These are phyloP conservation scores for Stenolophus ochropezus DNA, from an alignment of 2,888 invertebrate genomes.

Conservation along the genomic window DNA sequence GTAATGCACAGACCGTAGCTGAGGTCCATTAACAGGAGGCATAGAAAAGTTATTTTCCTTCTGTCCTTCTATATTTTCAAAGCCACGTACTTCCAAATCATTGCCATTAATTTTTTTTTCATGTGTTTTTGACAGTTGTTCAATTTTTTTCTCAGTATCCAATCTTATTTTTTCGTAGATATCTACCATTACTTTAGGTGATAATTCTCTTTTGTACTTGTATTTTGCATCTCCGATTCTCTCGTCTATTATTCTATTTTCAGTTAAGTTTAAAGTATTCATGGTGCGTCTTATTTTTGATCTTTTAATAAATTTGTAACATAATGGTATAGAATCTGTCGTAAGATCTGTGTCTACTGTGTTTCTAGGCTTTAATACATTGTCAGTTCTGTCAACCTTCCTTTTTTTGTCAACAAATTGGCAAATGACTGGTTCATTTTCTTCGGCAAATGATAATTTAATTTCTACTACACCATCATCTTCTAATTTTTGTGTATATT, in stretches of 20 bases:
- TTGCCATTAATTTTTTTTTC: not conserved
- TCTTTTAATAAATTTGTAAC: not conserved
- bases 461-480: not conserved
- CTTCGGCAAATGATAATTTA: not conserved
- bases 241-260: conserved; percentile 3
- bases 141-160: conserved; percentile 32
- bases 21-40: not conserved
- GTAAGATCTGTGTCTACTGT: not conserved
- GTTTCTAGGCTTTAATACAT: conserved; percentile 5
- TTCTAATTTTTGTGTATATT: not conserved
- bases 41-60: not conserved
- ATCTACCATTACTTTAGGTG: not conserved
- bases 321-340: not conserved
- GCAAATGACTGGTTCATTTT: not conserved
- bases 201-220: conserved; percentile 8
- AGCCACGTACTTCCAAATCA: not conserved
- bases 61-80: not conserved
- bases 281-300: not conserved
- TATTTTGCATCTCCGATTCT: not conserved
- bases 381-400: not conserved
- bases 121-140: conserved; percentile 1
- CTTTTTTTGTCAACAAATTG: conserved; percentile 26
- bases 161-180: conserved; percentile 21
- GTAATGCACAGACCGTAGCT: not conserved
- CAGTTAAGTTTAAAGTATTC: conserved; percentile 4